Base-by-base conservation (phyloP, 2,113 vertebrate genomes). In the Notothenia rossii region DNA sequence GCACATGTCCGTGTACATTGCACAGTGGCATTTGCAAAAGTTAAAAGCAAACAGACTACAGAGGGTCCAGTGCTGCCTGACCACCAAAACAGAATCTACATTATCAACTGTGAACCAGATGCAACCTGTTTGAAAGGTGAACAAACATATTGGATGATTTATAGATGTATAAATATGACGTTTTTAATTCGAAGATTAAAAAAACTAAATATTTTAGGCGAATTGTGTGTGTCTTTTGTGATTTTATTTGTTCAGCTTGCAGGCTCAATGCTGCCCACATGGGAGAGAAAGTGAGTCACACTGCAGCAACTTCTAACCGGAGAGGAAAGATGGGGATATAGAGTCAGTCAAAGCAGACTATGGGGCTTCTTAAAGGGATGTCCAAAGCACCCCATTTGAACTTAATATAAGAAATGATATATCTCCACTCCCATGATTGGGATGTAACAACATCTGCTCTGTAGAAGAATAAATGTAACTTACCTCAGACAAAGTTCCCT, bases 211-310 rank as follows among this genome's bases (percentile, higher is more conserved):
- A 45, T 50, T 60, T 59, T 0, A 51, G 2, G 43, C 2, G 5
- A 49, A 50, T 82, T 8, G 61, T 54, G 10, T 63, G 75, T 50
- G 2, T 40, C 8, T 58, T 79, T 49, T 46, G 14, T 50, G 13
- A 73, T 15, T 75, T 25, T 13, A 45, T 54, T 20, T 33, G 59
- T 48, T 49, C 51, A 63, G 81, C 76, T 78, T 75, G 40, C 75
- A 79, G 81, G 65, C 76, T 83, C 86, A 82, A 55, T 77, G 83
- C 89, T 91, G 88, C 91, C 89, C 91, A 94, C 89, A 88, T 90
- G 93, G 82, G 91, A 90, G 74, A 74, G 72, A 91, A 92, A 90
- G 93, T 94, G 94, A 95, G 89, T 95, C 94, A 95, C 94, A 93
- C 94, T 95, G 95, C 95, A 95, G 91, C 86, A 94, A 92, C 93